phyloP scores from a whole-genome alignment of 2,888 invertebrate species.

The Boloria euphrosyne region DNA sequence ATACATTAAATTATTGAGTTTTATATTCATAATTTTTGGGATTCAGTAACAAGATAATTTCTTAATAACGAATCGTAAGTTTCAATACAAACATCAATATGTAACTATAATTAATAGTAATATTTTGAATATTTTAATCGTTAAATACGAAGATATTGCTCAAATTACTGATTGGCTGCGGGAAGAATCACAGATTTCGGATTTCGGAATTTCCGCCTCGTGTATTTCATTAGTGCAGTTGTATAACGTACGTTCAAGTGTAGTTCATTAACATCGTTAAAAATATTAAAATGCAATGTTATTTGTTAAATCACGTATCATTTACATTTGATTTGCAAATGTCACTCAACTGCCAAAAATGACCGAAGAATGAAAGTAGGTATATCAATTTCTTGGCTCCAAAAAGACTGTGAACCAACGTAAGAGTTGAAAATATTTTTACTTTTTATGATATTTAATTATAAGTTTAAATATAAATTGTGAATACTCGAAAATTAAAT shows the following conservation, averaged over 20 bases:
- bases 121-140: too few species aligned
- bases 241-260: not conserved
- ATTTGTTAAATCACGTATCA: constrained; percentile 1
- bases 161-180: too few species aligned
- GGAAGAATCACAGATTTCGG: too few species aligned
- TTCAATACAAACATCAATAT: too few species aligned
- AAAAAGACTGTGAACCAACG: not conserved
- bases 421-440: not conserved
- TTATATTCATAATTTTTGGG: too few species aligned
- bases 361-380: constrained; percentile 16
- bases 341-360: constrained; percentile 19
- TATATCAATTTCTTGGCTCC: constrained; percentile 17
- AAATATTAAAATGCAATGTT: not conserved
- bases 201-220: too few species aligned
- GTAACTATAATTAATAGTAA: too few species aligned
- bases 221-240: not conserved
- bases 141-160: too few species aligned
- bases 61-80: too few species aligned
- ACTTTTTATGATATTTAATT: not conserved
- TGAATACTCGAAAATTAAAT: constrained; percentile 4
- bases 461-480: constrained; percentile 2
- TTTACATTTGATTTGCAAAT: constrained; percentile 8
- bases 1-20: not conserved
- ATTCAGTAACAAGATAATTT: too few species aligned
- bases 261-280: constrained; percentile 6